A percentile compares a stretch with the other conserved stretches of the same genome.
These are phyloP conservation scores for Mormyrus lacerda DNA, from an alignment of 2,113 vertebrate species.

Conservation along the genomic window DNA sequence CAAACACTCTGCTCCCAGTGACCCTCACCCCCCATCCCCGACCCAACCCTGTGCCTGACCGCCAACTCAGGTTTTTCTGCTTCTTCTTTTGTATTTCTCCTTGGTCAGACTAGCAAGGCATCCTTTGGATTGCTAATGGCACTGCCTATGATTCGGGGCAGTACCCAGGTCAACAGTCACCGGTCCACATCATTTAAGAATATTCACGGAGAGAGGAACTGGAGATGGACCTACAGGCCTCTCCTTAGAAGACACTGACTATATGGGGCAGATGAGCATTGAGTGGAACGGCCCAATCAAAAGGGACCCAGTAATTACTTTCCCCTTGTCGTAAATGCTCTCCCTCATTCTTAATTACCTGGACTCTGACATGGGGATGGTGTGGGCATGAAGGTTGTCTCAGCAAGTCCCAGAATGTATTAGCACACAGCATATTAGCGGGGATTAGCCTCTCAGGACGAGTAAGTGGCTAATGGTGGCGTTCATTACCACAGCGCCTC, in stretches of 20 bases:
- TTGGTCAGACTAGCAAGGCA: background rate
- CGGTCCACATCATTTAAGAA: background rate
- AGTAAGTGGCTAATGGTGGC: background rate
- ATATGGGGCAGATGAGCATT: background rate
- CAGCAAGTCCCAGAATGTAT: background rate
- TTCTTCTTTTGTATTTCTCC: background rate
- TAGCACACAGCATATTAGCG: background rate
- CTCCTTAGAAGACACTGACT: background rate
- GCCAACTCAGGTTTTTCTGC: background rate
- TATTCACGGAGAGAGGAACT: background rate
- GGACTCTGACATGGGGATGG: background rate
- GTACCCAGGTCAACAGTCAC: background rate
- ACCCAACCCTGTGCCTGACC: background rate
- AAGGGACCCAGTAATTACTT: background rate
- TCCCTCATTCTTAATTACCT: conserved; percentile 1
- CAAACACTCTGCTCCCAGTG: background rate
- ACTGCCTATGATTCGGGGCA: background rate
- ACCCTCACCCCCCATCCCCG: background rate
- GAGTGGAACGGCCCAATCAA: background rate
- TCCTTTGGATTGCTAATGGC: background rate
- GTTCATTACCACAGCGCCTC: background rate
- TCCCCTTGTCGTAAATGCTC: background rate
- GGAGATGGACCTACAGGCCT: background rate
- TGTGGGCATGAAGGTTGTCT: background rate
- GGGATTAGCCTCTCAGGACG: conserved; percentile 1